These are phyloP conservation scores for Pocota personata DNA, from an alignment of 2,888 invertebrate genomes.

Conservation along the genomic window DNA sequence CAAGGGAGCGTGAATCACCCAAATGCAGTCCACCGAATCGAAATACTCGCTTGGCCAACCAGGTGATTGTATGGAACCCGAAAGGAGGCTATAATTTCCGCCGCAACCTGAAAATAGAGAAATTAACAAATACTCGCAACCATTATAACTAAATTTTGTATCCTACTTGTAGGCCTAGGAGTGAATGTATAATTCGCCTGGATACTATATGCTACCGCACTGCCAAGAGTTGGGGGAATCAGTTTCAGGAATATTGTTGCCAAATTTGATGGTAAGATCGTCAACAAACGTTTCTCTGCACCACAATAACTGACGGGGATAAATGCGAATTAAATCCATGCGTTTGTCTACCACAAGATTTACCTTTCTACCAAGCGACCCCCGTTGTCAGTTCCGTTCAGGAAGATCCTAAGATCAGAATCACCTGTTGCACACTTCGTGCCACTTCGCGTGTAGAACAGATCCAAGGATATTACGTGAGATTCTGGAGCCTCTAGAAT, in stretches of 20 bases:
- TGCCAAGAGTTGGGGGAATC: background rate
- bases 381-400: conserved; percentile 63
- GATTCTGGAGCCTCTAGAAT: conserved; percentile 87
- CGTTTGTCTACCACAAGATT: background rate
- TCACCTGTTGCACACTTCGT: conserved; percentile 54
- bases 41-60: conserved; percentile 91
- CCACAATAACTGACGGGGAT: conserved; percentile 58
- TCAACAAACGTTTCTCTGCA: conserved; percentile 25
- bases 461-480: conserved; percentile 83
- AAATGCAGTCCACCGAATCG: conserved; percentile 88
- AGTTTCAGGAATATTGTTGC: conserved; percentile 67
- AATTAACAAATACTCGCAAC: background rate
- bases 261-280: conserved; percentile 52
- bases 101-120: conserved; percentile 86
- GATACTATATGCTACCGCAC: conserved; percentile 32
- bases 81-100: conserved; percentile 86
- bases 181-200: conserved; percentile 70
- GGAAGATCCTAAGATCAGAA: conserved; percentile 65
- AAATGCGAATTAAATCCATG: background rate
- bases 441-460: conserved; percentile 49
- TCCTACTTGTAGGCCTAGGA: conserved; percentile 48
- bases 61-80: conserved; percentile 90
- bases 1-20: conserved; percentile 89
- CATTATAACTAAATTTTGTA: background rate
- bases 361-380: conserved; percentile 75